Evolutionary conservation across 2,113 vertebrate species (phyloP).

Genomic region (Nibea coibor): DNA sequence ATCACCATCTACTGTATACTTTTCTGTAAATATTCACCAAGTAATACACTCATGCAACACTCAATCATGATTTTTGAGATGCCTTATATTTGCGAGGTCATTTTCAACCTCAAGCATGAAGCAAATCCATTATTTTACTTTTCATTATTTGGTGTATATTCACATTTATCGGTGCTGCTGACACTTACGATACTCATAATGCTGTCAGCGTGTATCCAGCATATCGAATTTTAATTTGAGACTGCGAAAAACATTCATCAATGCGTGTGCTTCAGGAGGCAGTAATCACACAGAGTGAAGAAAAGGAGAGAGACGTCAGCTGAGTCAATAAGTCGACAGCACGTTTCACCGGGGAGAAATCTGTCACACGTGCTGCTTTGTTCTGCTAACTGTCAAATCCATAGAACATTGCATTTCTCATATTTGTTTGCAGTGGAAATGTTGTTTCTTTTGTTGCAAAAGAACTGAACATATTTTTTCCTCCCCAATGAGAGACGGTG

Average conservation of each 20-base stretch:
- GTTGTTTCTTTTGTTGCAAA: slow-evolving; percentile 22
- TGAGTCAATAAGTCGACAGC: slow-evolving; percentile 41
- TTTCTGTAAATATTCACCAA: background rate
- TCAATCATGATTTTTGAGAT: slow-evolving; percentile 10
- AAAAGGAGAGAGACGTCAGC: background rate
- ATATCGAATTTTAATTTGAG: slow-evolving; percentile 57
- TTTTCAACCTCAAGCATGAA: slow-evolving; percentile 5
- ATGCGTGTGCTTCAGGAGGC: slow-evolving; percentile 22
- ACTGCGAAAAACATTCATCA: slow-evolving; percentile 32
- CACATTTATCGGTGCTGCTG: slow-evolving; percentile 8
- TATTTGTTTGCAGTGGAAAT: slow-evolving; percentile 27
- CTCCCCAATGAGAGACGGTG: background rate
- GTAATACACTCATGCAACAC: background rate
- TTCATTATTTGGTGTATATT: slow-evolving; percentile 19
- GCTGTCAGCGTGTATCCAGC: slow-evolving; percentile 33
- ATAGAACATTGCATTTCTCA: slow-evolving; percentile 17
- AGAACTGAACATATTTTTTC: slow-evolving; percentile 21
- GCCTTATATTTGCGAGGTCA: background rate
- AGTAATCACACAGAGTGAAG: background rate
- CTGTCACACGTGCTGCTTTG: slow-evolving; percentile 28
- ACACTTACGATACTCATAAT: slow-evolving; percentile 15
- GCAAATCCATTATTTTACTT: slow-evolving; percentile 12
- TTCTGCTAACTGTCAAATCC: slow-evolving; percentile 45
- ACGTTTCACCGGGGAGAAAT: slow-evolving; percentile 25
- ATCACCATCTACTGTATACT: background rate